Conservation (phyloP, 1,140 invertebrate species). For the Anastrepha obliqua region DNA sequence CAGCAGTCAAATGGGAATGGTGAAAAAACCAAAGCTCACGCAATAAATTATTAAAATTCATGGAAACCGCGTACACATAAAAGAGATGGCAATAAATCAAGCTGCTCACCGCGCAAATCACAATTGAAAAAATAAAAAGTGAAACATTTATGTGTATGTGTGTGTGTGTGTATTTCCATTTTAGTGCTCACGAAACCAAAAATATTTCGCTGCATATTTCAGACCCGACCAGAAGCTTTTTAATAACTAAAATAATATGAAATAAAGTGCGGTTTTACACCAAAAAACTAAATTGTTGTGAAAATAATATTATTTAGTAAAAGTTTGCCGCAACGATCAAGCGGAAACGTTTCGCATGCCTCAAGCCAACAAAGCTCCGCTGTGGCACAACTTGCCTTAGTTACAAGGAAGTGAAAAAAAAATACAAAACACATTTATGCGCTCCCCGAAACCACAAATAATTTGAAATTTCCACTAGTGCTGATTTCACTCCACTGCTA, state of each 20-base stretch:
- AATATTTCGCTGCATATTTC: too few species aligned
- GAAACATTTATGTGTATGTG: too few species aligned
- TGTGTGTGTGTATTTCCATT: too few species aligned
- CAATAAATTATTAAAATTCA: constrained; percentile 70
- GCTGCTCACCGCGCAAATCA: background rate
- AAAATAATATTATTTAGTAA: too few species aligned
- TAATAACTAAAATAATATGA: background rate
- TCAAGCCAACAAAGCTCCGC: background rate
- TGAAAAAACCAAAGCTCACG: constrained; percentile 55
- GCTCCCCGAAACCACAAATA: background rate
- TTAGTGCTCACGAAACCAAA: too few species aligned
- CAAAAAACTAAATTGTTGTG: too few species aligned
- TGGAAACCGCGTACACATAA: constrained; percentile 64
- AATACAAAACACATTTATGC: background rate
- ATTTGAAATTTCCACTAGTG: constrained; percentile 20
- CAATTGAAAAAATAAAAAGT: constrained; percentile 7
- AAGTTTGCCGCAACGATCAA: background rate
- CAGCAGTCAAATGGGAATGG: background rate
- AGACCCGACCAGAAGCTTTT: too few species aligned
- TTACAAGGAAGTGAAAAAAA: background rate
- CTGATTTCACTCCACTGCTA: constrained; percentile 4
- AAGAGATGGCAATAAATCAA: constrained; percentile 51
- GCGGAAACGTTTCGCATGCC: constrained; percentile 17
- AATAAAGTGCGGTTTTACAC: background rate
- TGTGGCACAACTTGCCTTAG: background rate